These are phyloP conservation scores for Lottia gigantea DNA, from an alignment of 2,888 invertebrate genomes.

Conservation along the genomic window DNA sequence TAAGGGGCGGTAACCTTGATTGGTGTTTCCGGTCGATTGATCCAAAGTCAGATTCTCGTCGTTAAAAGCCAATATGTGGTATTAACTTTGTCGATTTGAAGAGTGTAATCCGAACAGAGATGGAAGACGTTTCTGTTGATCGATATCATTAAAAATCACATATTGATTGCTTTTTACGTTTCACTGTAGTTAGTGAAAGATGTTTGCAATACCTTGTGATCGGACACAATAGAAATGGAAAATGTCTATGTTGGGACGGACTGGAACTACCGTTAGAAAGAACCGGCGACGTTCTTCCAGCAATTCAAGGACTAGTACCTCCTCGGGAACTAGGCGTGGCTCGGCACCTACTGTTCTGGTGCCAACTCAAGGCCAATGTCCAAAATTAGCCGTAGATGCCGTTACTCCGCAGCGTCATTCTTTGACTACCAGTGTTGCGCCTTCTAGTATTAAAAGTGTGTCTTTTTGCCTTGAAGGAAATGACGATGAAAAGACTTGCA, in stretches of 20 bases:
- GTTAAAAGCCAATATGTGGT: too few species aligned
- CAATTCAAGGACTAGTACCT: constrained; percentile 13
- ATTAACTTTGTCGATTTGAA: too few species aligned
- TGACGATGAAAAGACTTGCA: background rate
- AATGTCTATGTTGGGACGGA: constrained; percentile 19
- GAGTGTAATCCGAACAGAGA: too few species aligned
- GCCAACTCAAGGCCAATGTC: background rate
- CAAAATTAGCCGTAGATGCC: background rate
- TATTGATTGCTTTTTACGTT: too few species aligned
- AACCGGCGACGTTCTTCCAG: constrained; percentile 22
- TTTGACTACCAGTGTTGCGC: background rate
- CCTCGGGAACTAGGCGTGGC: constrained; percentile 15
- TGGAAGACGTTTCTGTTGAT: too few species aligned
- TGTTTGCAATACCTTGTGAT: too few species aligned
- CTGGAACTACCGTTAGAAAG: constrained; percentile 21
- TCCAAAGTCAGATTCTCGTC: too few species aligned
- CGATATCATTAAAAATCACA: too few species aligned
- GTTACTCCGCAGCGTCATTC: background rate
- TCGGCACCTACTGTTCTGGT: constrained; percentile 16
- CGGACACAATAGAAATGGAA: background rate
- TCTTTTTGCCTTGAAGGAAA: constrained; percentile 17
- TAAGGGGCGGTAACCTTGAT: too few species aligned
- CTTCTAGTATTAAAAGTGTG: constrained; percentile 18
- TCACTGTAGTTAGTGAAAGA: too few species aligned
- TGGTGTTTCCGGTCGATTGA: too few species aligned